Percentiles rank a stretch among this genome's conserved stretches.
These are phyloP conservation scores for Paedocypris sp. DNA, from an alignment of 2,113 vertebrate genomes.

Conservation along the genomic window DNA sequence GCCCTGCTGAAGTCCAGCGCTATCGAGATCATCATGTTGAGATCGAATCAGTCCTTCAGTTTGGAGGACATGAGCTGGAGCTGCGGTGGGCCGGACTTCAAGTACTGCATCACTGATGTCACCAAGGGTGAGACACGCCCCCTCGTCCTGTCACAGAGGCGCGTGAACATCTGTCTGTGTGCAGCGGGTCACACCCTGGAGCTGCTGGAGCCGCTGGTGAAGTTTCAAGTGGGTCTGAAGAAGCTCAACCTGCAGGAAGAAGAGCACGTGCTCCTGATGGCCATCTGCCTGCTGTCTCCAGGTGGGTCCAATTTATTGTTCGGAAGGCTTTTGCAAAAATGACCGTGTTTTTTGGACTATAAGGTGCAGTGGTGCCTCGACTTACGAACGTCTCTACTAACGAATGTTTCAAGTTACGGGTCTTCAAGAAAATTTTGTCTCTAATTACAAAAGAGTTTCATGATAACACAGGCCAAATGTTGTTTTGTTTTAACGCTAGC, in stretches of 20 bases:
- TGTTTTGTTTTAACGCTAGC: no score
- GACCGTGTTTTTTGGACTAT: not conserved
- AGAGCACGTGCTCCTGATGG: constrained; percentile 95
- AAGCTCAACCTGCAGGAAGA: constrained; percentile 86
- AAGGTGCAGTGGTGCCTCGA: no score
- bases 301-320: constrained; percentile 55
- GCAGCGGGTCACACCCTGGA: constrained; percentile 90
- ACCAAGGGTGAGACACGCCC: constrained; percentile 68
- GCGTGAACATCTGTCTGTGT: constrained; percentile 17
- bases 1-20: constrained; percentile 89
- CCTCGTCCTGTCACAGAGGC: not conserved
- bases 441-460: no score
- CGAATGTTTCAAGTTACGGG: no score
- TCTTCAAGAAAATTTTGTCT: no score
- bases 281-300: constrained; percentile 94
- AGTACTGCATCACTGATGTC: constrained; percentile 80
- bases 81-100: constrained; percentile 81
- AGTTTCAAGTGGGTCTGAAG: constrained; percentile 91
- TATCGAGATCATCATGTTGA: constrained; percentile 97
- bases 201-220: constrained; percentile 85
- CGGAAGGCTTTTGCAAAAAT: not conserved
- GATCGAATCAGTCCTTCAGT: constrained; percentile 91
- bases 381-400: no score
- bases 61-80: constrained; percentile 93
- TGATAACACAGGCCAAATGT: no score